Conservation (phyloP, 1,140 invertebrate species). For the Bacillus rossius region DNA sequence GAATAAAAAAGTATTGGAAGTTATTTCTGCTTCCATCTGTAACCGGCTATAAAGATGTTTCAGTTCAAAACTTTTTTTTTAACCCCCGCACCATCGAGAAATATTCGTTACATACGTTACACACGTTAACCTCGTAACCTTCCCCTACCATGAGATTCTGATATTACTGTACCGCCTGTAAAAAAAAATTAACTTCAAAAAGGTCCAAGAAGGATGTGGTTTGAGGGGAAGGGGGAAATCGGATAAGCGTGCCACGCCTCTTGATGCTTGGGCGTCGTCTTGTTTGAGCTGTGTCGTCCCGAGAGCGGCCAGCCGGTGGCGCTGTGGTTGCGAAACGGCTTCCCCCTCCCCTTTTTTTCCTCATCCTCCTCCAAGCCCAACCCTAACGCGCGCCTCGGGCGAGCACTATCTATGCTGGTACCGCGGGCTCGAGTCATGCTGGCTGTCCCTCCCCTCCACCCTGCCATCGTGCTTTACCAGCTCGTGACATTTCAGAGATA, state of each 20-base stretch:
- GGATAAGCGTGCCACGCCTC: slow-evolving; percentile 20
- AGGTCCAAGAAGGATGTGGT: too few relatives aligned
- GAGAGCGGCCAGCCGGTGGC: slow-evolving; percentile 36
- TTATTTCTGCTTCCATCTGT: too few relatives aligned
- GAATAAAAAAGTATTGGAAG: too few relatives aligned
- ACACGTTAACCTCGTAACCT: too few relatives aligned
- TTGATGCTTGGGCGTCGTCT: not conserved
- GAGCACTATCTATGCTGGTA: slow-evolving; percentile 1
- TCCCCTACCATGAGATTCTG: too few relatives aligned
- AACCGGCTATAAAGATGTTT: too few relatives aligned
- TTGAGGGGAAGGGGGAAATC: not conserved
- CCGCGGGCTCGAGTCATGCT: slow-evolving; percentile 2
- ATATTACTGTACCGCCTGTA: too few relatives aligned
- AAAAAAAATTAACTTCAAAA: too few relatives aligned
- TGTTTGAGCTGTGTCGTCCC: slow-evolving; percentile 22
- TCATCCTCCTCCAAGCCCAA: slow-evolving; percentile 17
- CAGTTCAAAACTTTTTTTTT: too few relatives aligned
- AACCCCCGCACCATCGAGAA: too few relatives aligned
- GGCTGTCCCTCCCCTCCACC: slow-evolving; percentile 21
- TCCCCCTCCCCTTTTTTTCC: slow-evolving; percentile 21
- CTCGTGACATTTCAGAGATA: too few relatives aligned
- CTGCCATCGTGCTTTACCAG: not conserved
- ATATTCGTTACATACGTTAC: too few relatives aligned
- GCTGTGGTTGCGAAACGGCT: slow-evolving; percentile 25
- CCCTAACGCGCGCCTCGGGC: slow-evolving; percentile 19